Evolutionary conservation across 2,797 vertebrate genomes (phyloP).

Genomic region (Carduelis carduelis): DNA sequence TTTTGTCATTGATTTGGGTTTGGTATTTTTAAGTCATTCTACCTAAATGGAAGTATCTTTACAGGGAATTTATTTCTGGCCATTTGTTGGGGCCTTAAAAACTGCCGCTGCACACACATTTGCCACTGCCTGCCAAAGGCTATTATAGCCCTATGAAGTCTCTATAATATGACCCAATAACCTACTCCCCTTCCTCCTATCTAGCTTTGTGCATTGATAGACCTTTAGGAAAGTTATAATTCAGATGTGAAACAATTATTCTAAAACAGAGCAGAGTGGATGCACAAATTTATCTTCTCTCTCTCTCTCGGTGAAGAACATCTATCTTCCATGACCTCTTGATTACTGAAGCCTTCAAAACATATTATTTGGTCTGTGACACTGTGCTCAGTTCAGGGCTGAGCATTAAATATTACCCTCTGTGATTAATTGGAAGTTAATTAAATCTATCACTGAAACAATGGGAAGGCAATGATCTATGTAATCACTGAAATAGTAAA

Average conservation of each 20-base stretch:
- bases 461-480: constrained; percentile 98
- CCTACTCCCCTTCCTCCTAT: constrained; percentile 62
- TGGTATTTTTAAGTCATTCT: not conserved
- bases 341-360: constrained; percentile 84
- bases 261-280: constrained; percentile 77
- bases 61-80: not conserved
- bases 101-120: constrained; percentile 41
- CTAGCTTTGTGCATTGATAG: constrained; percentile 64
- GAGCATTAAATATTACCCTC: constrained; percentile 98
- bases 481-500: constrained; percentile 98
- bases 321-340: constrained; percentile 90
- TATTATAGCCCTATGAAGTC: constrained; percentile 62
- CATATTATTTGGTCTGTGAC: constrained; percentile 84
- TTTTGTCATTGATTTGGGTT: not conserved
- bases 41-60: not conserved
- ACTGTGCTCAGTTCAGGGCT: constrained; percentile 74
- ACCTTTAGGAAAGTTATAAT: constrained; percentile 76
- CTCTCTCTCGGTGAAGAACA: constrained; percentile 80
- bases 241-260: constrained; percentile 79
- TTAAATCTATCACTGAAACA: constrained; percentile 98
- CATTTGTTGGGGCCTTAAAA: not conserved
- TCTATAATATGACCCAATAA: constrained; percentile 66
- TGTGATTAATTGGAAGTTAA: constrained; percentile 99
- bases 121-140: constrained; percentile 50
- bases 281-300: constrained; percentile 79